phyloP scores from a whole-genome alignment of 1,140 invertebrate genomes.

The Sogatella furcifera region DNA sequence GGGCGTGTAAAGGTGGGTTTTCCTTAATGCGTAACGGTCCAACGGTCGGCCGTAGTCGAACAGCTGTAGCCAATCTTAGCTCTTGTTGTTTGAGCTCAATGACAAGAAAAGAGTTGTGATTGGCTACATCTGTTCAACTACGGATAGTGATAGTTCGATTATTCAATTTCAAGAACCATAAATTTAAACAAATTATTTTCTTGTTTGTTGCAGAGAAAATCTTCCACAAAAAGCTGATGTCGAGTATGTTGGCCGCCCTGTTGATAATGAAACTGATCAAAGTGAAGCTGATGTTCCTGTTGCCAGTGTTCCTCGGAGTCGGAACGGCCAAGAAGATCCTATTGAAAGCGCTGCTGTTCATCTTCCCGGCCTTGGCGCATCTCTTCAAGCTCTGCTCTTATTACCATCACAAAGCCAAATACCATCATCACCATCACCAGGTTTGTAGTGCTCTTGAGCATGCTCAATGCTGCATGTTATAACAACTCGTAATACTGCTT shows the following conservation, averaged over 20 bases:
- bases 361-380: slow-evolving; percentile 68
- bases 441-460: slow-evolving; percentile 23
- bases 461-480: too few relatives aligned
- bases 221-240: slow-evolving; percentile 58
- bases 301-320: slow-evolving; percentile 41
- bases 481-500: too few relatives aligned
- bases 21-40: too few relatives aligned
- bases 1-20: too few relatives aligned
- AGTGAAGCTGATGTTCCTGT: slow-evolving; percentile 25
- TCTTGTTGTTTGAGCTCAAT: too few relatives aligned
- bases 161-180: too few relatives aligned
- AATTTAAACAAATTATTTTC: too few relatives aligned
- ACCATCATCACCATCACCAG: slow-evolving; percentile 66
- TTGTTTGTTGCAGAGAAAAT: slow-evolving; percentile 56
- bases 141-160: too few relatives aligned
- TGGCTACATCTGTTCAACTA: too few relatives aligned
- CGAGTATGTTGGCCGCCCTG: slow-evolving; percentile 57
- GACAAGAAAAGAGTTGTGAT: too few relatives aligned
- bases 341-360: slow-evolving; percentile 63
- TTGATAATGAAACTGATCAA: slow-evolving; percentile 67
- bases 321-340: slow-evolving; percentile 71
- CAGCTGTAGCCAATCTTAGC: too few relatives aligned
- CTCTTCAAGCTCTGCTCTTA: slow-evolving; percentile 74
- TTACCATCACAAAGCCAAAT: slow-evolving; percentile 57
- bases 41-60: too few relatives aligned